Evolutionary conservation across 2,113 vertebrate genomes (phyloP).

Genomic region (Cisticola juncidis): DNA sequence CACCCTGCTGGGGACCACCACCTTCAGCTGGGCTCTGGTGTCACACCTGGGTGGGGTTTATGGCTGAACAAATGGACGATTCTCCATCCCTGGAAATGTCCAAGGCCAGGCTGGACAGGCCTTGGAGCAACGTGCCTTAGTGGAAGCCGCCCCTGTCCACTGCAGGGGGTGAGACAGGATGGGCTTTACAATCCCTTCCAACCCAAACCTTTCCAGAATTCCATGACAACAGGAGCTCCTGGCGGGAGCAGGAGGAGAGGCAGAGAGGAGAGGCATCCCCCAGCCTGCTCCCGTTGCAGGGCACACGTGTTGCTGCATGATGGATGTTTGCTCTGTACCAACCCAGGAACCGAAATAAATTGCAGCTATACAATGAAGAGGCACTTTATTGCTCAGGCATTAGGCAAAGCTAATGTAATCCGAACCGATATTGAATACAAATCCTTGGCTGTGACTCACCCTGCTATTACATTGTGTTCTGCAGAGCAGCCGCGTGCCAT

Average conservation of each 20-base stretch:
- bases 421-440: constrained; percentile 48
- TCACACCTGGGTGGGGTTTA: background rate
- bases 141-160: fast-evolving
- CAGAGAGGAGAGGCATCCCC: background rate
- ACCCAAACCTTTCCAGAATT: background rate
- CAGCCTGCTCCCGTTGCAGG: background rate
- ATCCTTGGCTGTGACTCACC: constrained; percentile 52
- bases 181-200: background rate
- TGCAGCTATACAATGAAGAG: constrained; percentile 57
- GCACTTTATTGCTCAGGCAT: constrained; percentile 64
- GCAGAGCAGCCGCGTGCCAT: background rate
- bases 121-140: background rate
- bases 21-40: fast-evolving
- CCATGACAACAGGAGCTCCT: background rate
- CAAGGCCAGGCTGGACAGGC: background rate
- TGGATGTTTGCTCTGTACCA: constrained; percentile 4
- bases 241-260: background rate
- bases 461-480: constrained; percentile 6
- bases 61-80: fast-evolving
- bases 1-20: fast-evolving
- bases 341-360: constrained; percentile 43
- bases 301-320: background rate
- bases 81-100: background rate
- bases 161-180: background rate
- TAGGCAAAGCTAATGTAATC: constrained; percentile 58